Evolutionary conservation across 2,888 invertebrate genomes (phyloP).

Genomic region (Ormyrus pomaceus): DNA sequence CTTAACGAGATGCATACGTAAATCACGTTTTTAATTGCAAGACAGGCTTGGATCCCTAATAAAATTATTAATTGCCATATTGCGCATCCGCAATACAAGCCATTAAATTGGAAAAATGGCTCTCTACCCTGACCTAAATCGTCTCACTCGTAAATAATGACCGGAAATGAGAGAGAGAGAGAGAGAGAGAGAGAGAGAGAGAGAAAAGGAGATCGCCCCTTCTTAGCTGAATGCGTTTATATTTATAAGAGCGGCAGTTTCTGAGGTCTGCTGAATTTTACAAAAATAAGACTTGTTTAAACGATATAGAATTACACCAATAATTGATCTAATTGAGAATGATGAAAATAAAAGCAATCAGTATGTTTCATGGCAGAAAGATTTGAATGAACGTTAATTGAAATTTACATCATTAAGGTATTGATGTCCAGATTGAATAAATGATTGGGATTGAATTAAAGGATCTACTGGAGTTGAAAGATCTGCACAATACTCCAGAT

Average conservation of each 20-base stretch:
- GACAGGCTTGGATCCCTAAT: too few relatives aligned
- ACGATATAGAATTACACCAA: background rate
- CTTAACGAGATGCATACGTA: too few relatives aligned
- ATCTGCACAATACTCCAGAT: background rate
- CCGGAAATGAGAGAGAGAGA: background rate
- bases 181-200: too few relatives aligned
- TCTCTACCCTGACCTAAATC: constrained; percentile 13
- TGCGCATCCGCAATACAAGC: too few relatives aligned
- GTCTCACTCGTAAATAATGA: constrained; percentile 12
- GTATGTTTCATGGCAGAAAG: background rate
- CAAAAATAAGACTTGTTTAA: background rate
- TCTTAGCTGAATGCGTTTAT: background rate
- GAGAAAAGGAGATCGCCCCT: background rate
- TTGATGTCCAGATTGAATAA: constrained; percentile 17
- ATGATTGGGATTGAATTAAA: constrained; percentile 9
- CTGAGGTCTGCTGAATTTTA: background rate
- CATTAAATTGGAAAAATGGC: background rate
- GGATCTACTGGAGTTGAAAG: background rate
- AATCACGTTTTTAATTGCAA: too few relatives aligned
- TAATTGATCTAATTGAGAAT: background rate
- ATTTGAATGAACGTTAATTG: constrained; percentile 27
- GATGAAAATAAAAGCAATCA: background rate
- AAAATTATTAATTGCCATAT: too few relatives aligned
- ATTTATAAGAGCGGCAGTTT: background rate
- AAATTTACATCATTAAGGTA: constrained; percentile 1